These are phyloP conservation scores for Myotis vivesi DNA, from an alignment of 2,797 vertebrate genomes.

Conservation along the genomic window DNA sequence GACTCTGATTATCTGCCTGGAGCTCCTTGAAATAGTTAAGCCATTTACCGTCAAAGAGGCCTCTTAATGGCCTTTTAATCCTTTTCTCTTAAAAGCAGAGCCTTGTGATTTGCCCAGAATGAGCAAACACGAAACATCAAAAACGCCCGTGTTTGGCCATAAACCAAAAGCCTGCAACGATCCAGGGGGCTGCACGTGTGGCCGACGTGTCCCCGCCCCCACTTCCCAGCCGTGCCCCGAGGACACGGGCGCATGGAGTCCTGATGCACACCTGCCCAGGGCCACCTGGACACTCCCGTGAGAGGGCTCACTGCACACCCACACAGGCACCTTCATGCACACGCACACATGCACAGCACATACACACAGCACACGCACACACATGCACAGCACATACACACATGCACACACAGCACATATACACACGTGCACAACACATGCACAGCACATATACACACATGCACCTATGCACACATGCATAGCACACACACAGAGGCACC, in stretches of 20 bases:
- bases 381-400: rapidly evolving
- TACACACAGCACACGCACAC: rapidly evolving
- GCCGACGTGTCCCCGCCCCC: rapidly evolving
- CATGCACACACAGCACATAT: not conserved
- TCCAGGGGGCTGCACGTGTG: no score
- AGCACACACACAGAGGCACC: not conserved
- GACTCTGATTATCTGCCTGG: not conserved
- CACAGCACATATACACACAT: not conserved
- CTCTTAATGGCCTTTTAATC: not conserved
- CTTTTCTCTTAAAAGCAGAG: not conserved
- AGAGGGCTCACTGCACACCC: not conserved
- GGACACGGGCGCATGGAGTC: rapidly evolving
- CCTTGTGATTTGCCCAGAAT: not conserved
- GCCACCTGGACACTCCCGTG: rapidly evolving
- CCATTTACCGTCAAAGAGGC: not conserved
- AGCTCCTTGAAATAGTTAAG: not conserved
- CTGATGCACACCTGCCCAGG: not conserved
- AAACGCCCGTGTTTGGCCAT: not conserved
- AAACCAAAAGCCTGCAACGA: not conserved
- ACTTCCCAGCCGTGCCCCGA: rapidly evolving
- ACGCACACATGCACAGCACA: no score
- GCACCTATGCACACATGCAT: not conserved
- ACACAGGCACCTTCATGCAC: not conserved
- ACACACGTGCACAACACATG: not conserved
- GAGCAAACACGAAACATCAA: not conserved